These are phyloP conservation scores for Ardeotis arabs DNA, from an alignment of 2,113 vertebrate species.

Conservation along the genomic window DNA sequence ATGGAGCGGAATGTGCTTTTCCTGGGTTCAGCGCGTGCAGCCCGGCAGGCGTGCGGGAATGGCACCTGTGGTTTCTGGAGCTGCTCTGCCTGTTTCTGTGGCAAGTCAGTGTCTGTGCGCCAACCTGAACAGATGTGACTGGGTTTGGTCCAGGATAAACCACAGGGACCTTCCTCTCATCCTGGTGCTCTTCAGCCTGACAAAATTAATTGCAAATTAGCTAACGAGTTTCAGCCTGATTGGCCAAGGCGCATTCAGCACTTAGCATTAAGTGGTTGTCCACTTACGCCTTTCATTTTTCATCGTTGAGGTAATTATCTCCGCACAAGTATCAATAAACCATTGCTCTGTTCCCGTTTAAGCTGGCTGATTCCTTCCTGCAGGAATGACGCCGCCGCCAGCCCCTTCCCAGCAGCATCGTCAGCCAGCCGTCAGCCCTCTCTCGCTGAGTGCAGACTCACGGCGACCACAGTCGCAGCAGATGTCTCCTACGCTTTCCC, in stretches of 20 bases:
- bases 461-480: constrained; percentile 86
- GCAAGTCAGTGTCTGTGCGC: neutral
- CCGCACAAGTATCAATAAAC: accelerated
- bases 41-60: neutral
- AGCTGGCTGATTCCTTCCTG: neutral
- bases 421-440: constrained; percentile 78
- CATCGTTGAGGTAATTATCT: accelerated
- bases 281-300: accelerated
- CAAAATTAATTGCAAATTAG: neutral
- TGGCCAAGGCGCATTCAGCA: accelerated
- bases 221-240: neutral
- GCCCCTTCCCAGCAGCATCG: constrained; percentile 83
- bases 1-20: neutral
- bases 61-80: accelerated
- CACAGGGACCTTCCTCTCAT: neutral
- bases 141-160: neutral
- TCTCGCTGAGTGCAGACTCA: constrained; percentile 84
- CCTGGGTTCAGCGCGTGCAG: neutral
- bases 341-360: accelerated
- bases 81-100: neutral
- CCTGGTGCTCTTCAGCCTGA: neutral
- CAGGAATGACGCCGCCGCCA: constrained; percentile 84
- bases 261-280: neutral
- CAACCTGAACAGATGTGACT: neutral
- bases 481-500: constrained; percentile 88